Evolutionary conservation across 1,140 invertebrate genomes (phyloP).

Genomic region (Papilio xuthus): DNA sequence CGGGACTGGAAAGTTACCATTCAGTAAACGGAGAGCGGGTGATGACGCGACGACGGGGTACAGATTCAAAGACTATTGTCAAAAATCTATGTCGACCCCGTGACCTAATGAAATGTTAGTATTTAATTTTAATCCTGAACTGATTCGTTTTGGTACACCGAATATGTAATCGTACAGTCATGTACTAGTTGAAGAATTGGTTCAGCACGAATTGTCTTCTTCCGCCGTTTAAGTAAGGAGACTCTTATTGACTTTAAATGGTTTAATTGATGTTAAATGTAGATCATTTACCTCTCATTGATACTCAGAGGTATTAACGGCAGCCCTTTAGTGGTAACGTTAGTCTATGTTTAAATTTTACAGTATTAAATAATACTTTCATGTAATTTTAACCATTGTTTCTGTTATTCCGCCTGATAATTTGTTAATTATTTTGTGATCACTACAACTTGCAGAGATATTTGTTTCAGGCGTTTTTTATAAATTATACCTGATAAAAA

Average conservation of each 20-base stretch:
- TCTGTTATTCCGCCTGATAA: neutral
- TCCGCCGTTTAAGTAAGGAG: neutral
- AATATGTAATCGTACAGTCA: neutral
- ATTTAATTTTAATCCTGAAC: neutral
- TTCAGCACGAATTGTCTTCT: neutral
- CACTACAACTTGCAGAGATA: neutral
- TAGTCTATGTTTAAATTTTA: too few relatives aligned
- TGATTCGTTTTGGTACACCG: neutral
- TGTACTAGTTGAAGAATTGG: neutral
- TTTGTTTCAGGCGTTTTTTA: neutral
- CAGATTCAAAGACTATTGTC: neutral
- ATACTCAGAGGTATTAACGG: neutral
- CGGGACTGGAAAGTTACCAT: neutral
- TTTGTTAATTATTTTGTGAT: neutral
- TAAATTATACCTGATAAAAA: neutral
- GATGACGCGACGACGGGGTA: neutral
- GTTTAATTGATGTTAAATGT: neutral
- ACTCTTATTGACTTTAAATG: conserved; percentile 7
- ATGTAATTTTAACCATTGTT: too few relatives aligned
- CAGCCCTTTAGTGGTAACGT: too few relatives aligned
- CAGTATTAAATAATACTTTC: too few relatives aligned
- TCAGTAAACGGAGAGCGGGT: neutral
- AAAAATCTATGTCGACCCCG: neutral
- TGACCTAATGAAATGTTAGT: neutral
- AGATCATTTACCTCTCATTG: neutral